phyloP scores from a whole-genome alignment of 23 tunicate genomes.

The Diplosoma virens region DNA sequence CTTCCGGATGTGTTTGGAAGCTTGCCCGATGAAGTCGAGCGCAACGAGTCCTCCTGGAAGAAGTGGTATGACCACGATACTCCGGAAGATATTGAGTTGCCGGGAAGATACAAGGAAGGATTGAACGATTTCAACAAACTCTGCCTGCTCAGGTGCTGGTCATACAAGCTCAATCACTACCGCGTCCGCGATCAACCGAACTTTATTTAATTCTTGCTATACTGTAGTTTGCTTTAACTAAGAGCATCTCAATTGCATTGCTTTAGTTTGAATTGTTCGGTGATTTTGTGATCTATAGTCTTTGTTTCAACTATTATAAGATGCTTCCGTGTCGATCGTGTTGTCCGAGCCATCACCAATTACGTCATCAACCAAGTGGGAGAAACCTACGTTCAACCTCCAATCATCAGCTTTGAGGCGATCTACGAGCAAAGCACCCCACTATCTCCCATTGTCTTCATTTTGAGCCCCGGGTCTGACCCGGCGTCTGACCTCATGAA shows the following conservation, averaged over 20 bases:
- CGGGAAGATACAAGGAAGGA: constrained; percentile 85
- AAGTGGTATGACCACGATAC: constrained; percentile 96
- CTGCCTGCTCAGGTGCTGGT: constrained; percentile 67
- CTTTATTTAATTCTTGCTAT: no score
- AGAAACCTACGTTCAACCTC: constrained; percentile 95
- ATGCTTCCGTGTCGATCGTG: constrained; percentile 99
- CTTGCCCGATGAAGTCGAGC: constrained; percentile 89
- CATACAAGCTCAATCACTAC: background rate
- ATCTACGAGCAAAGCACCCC: constrained; percentile 97
- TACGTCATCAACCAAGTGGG: constrained; percentile 95
- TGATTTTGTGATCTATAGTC: background rate
- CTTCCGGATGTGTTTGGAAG: constrained; percentile 67
- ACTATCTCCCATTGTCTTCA: constrained; percentile 96
- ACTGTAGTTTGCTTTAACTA: no score
- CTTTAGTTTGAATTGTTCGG: background rate
- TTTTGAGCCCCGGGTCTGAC: constrained; percentile 97
- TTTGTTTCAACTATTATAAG: constrained; percentile 27
- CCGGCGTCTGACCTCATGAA: constrained; percentile 96
- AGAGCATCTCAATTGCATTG: background rate
- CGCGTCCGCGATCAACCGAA: no score
- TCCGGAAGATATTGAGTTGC: constrained; percentile 78
- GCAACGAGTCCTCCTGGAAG: constrained; percentile 73
- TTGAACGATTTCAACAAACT: constrained; percentile 81
- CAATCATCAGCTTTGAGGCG: constrained; percentile 97
- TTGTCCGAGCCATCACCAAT: constrained; percentile 90